These are phyloP conservation scores for Casuarius casuarius DNA, from an alignment of 2,113 vertebrate species.

Conservation along the genomic window DNA sequence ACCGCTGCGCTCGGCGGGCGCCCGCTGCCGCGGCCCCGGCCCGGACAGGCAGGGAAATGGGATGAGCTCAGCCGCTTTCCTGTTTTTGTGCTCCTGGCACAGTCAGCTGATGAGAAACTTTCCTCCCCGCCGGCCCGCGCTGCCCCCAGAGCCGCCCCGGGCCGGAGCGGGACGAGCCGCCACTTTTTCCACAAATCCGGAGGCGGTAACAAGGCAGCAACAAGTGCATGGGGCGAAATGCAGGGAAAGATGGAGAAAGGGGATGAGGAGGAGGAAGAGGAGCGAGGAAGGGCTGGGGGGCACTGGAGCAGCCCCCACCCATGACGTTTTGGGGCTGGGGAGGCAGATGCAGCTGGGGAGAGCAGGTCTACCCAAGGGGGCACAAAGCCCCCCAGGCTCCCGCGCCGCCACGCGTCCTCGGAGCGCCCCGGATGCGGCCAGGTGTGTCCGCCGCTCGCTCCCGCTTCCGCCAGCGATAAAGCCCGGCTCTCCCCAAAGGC, in stretches of 20 bases:
- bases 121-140: neutral
- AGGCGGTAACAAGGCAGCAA: neutral
- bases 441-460: accelerated
- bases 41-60: neutral
- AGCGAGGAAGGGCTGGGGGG: too few relatives aligned
- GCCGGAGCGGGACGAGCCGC: neutral
- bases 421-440: too few relatives aligned
- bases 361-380: neutral
- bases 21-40: neutral
- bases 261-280: neutral
- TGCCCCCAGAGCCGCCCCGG: neutral
- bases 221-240: neutral
- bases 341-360: neutral
- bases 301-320: neutral
- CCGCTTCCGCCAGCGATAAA: neutral
- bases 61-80: slow-evolving; percentile 59
- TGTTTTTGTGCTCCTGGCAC: slow-evolving; percentile 18
- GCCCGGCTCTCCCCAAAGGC: neutral
- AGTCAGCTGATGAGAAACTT: slow-evolving; percentile 17
- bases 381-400: too few relatives aligned
- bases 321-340: neutral
- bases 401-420: neutral
- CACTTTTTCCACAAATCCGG: accelerated
- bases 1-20: neutral
- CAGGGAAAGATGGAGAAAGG: neutral